Base-by-base conservation (phyloP, 2,888 invertebrate species). In the Xanthia togata region DNA sequence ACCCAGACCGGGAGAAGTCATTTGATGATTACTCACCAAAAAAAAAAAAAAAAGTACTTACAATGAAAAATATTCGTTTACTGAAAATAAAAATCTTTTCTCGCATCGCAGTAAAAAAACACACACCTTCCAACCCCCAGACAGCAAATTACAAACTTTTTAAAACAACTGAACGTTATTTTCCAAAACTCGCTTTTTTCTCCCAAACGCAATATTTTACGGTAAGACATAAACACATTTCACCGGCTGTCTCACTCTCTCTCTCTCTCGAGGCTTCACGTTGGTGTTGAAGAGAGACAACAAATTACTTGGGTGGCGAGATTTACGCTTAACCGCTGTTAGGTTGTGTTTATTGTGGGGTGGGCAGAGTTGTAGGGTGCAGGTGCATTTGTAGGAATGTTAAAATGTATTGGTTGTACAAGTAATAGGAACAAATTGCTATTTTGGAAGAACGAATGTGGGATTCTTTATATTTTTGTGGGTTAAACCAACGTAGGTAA, bases 221-320 rank as follows among this genome's bases (percentile, higher is more conserved):
- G 44, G 62, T 67, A 71, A 84, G 82, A 84, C 82, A 86, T 84
- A 80, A 87, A 84, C 85, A 87, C 88, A 88, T 82, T 88, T 88
- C 67, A 84, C 50, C 50, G 31, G n/a, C n/a, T n/a, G n/a, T n/a
- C 31, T 17, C 9, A 47, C 3, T 41, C 73, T 64, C 65, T 11
- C 60, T 69, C 63, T 38, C 50, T 23, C 76, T 5, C 55, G 23
- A 23, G 0, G 59, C 47, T 60, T 50, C 20, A 50, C 2, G 6
- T 23, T 8, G 47, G 44, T 38, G 60, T 70, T 63, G 53, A 74
- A 59, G 53, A 31, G 69, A 31, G 62, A 84, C 70, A 74, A 76
- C 63, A 74, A 78, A 86, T 76, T 41, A 70, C 65, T 72, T 62
- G 55, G 64, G 71, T 20, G 55, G 59, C 65, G 69, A 81, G 87